phyloP scores from a whole-genome alignment of 2,797 vertebrate genomes.

The Premnoplex brunnescens region DNA sequence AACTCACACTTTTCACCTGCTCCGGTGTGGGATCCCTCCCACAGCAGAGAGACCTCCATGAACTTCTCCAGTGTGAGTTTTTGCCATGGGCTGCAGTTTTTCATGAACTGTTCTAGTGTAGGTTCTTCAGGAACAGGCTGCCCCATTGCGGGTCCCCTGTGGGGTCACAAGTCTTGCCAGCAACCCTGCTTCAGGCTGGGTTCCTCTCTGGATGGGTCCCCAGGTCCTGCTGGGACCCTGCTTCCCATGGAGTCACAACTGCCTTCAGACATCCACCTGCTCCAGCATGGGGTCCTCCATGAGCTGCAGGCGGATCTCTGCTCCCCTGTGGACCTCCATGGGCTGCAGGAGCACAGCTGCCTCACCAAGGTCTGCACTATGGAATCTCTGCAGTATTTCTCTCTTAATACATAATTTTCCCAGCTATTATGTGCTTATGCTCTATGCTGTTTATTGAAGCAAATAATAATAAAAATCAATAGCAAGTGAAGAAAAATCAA shows the following conservation, averaged over 20 bases:
- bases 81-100: neutral
- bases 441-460: neutral
- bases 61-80: neutral
- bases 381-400: neutral
- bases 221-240: neutral
- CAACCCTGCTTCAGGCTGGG: neutral
- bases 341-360: neutral
- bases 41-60: neutral
- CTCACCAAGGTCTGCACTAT: neutral
- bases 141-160: neutral
- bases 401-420: neutral
- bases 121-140: neutral
- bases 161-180: neutral
- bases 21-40: fast-evolving
- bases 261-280: neutral
- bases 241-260: neutral
- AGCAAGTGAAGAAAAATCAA: neutral
- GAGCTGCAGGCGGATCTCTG: neutral
- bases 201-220: neutral
- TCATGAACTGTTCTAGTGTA: fast-evolving
- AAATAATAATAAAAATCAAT: neutral
- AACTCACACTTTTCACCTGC: neutral
- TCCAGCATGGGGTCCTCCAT: neutral
- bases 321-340: neutral
- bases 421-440: neutral